phyloP scores from a whole-genome alignment of 2,888 invertebrate species.

The Dichetophora obliterata region DNA sequence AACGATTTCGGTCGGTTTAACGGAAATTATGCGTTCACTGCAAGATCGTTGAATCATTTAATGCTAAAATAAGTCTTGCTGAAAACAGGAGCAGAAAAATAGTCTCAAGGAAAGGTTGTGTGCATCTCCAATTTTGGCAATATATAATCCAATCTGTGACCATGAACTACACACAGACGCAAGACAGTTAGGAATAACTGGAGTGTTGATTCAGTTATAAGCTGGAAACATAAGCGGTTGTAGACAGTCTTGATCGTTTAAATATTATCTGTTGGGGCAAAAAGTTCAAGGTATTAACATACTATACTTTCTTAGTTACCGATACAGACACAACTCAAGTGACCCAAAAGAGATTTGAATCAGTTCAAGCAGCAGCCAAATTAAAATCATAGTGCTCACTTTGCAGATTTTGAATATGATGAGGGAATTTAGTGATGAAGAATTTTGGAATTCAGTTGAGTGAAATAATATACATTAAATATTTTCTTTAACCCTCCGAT shows the following conservation, averaged over 20 bases:
- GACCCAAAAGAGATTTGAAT: too few relatives aligned
- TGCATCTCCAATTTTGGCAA: too few relatives aligned
- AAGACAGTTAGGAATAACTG: slow-evolving; percentile 26
- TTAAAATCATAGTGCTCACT: slow-evolving; percentile 39
- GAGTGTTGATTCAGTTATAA: slow-evolving; percentile 29
- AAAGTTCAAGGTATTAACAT: slow-evolving; percentile 36
- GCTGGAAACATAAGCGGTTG: slow-evolving; percentile 34
- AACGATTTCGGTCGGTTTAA: slow-evolving; percentile 32
- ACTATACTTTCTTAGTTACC: slow-evolving; percentile 22
- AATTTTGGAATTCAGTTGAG: background rate
- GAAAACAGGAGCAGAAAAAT: too few relatives aligned
- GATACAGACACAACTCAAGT: too few relatives aligned
- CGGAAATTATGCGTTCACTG: slow-evolving; percentile 30
- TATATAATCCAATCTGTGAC: too few relatives aligned
- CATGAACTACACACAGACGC: slow-evolving; percentile 33
- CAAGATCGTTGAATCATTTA: slow-evolving; percentile 21
- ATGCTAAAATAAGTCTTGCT: slow-evolving; percentile 26
- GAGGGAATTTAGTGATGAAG: background rate
- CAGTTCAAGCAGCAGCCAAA: background rate
- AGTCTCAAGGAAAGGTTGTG: too few relatives aligned
- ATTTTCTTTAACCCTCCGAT: too few relatives aligned
- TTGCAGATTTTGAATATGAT: slow-evolving; percentile 10
- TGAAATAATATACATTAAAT: background rate
- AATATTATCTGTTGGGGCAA: slow-evolving; percentile 44
- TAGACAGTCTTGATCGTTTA: slow-evolving; percentile 39